Conservation (phyloP, 1,140 invertebrate genomes). For the Subanguina moxae region DNA sequence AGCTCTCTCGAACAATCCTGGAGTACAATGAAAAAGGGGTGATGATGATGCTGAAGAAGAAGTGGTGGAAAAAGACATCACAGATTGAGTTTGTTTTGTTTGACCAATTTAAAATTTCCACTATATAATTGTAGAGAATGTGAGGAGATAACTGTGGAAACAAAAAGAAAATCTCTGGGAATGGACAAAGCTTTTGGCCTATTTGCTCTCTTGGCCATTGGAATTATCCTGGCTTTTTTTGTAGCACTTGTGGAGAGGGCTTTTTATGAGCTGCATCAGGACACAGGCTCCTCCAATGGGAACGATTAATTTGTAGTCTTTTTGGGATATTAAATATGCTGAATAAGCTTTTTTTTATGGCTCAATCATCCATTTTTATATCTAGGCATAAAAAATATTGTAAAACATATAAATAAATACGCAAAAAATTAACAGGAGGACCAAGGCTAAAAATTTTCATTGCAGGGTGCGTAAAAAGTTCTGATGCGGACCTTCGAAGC, state of each 20-base stretch:
- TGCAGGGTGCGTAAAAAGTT: no score
- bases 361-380: no score
- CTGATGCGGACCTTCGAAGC: no score
- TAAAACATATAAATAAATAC: no score
- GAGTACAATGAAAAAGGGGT: slow-evolving; percentile 48
- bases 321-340: no score
- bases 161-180: slow-evolving; percentile 23
- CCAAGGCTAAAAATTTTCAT: no score
- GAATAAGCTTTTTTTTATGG: no score
- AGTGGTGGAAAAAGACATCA: slow-evolving; percentile 46
- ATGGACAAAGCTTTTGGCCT: slow-evolving; percentile 28
- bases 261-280: no score
- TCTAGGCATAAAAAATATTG: no score
- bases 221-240: background rate
- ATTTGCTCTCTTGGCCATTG: slow-evolving; percentile 15
- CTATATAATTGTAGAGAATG: slow-evolving; percentile 27
- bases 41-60: slow-evolving; percentile 45
- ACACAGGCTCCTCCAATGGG: no score
- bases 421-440: no score
- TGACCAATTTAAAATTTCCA: background rate
- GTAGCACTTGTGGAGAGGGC: slow-evolving; percentile 8
- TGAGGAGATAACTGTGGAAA: slow-evolving; percentile 20
- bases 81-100: slow-evolving; percentile 25
- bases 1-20: slow-evolving; percentile 40
- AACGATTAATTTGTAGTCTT: no score